phyloP scores from a whole-genome alignment of 1,140 invertebrate species.

The Drosophila parvula region DNA sequence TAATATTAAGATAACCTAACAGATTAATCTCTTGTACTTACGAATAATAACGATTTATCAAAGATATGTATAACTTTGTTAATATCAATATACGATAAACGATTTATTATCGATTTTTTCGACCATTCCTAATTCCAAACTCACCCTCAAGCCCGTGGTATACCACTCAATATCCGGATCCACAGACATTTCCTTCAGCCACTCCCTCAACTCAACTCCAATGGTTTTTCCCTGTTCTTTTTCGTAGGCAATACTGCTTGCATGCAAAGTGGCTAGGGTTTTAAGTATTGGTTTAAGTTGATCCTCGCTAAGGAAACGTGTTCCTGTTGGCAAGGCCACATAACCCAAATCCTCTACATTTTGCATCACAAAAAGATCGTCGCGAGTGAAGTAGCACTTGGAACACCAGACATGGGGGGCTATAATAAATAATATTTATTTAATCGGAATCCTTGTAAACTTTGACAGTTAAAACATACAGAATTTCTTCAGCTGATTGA shows the following conservation, averaged over 20 bases:
- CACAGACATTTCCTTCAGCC: constrained; percentile 61
- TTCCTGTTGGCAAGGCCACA: constrained; percentile 38
- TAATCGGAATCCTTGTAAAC: background rate
- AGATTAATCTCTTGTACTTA: no score
- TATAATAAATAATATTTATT: background rate
- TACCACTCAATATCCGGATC: constrained; percentile 64
- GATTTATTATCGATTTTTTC: background rate
- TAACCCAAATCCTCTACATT: constrained; percentile 81
- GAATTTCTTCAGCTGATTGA: constrained; percentile 64
- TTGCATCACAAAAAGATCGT: constrained; percentile 84
- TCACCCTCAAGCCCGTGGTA: constrained; percentile 66
- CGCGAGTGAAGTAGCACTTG: constrained; percentile 78
- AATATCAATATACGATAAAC: no score
- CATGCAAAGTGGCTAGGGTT: constrained; percentile 83
- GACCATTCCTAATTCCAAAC: background rate
- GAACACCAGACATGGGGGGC: constrained; percentile 77
- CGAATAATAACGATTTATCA: no score
- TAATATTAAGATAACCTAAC: no score
- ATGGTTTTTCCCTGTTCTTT: constrained; percentile 61
- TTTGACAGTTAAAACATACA: constrained; percentile 49
- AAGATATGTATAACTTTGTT: no score
- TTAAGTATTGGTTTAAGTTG: constrained; percentile 69
- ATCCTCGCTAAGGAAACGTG: constrained; percentile 59
- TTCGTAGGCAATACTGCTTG: constrained; percentile 76
- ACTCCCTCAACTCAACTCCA: constrained; percentile 77